A percentile compares a stretch with the other conserved stretches of the same genome.
Evolutionary conservation across 2,797 vertebrate species (phyloP).

Genomic region (Gallinago nigripennis): DNA sequence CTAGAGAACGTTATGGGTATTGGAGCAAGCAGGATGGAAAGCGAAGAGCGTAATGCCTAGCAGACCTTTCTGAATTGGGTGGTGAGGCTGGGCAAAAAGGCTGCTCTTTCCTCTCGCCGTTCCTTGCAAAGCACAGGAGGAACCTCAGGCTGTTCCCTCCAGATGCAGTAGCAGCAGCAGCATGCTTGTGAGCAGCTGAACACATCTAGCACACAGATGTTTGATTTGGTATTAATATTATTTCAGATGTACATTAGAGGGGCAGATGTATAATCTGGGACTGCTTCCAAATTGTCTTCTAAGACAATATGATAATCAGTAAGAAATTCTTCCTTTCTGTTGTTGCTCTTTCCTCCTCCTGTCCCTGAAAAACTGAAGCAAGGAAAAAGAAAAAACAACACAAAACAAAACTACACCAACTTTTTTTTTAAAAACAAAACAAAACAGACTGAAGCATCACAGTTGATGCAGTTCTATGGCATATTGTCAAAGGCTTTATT

Average conservation of each 20-base stretch:
- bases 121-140: neutral
- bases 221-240: slow-evolving; percentile 28
- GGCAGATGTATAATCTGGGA: slow-evolving; percentile 35
- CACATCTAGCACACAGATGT: slow-evolving; percentile 11
- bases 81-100: accelerated
- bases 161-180: slow-evolving; percentile 20
- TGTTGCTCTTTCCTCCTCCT: neutral
- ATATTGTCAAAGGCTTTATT: neutral
- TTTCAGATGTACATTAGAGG: slow-evolving; percentile 54
- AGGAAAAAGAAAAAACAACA: neutral
- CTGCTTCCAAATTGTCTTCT: slow-evolving; percentile 34
- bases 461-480: neutral
- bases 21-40: neutral
- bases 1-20: neutral
- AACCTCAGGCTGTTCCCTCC: neutral
- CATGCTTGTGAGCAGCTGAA: slow-evolving; percentile 6
- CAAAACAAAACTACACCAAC: neutral
- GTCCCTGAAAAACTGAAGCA: neutral
- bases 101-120: neutral
- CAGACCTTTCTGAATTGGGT: neutral
- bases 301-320: neutral
- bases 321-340: neutral
- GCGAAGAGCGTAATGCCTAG: neutral
- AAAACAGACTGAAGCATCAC: neutral
- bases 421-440: neutral